These are phyloP conservation scores for Ophioninae sp. DNA, from an alignment of 2,888 invertebrate species.

Conservation along the genomic window DNA sequence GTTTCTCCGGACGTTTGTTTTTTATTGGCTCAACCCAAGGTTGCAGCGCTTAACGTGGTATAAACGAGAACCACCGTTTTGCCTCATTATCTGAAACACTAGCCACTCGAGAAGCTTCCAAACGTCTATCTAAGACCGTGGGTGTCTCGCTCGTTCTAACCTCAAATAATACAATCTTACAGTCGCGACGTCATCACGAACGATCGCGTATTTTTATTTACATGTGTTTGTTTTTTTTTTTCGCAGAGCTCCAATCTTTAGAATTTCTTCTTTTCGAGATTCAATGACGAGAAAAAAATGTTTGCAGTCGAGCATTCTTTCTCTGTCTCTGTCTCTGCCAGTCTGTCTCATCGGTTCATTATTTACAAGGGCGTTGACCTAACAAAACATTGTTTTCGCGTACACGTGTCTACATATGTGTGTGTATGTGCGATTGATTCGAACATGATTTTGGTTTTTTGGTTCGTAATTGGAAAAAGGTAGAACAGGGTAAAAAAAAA, in stretches of 20 bases:
- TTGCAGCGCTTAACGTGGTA: too few relatives aligned
- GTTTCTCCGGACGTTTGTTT: too few relatives aligned
- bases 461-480: background rate
- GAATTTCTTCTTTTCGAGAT: slow-evolving; percentile 6
- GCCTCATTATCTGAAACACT: too few relatives aligned
- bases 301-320: background rate
- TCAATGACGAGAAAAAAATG: background rate
- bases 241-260: background rate
- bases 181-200: slow-evolving; percentile 41
- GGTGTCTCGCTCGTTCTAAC: slow-evolving; percentile 34
- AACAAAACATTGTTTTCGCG: background rate
- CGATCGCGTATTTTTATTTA: slow-evolving; percentile 53
- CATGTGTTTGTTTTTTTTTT: slow-evolving; percentile 37
- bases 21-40: too few relatives aligned
- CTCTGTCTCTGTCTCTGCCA: slow-evolving; percentile 11
- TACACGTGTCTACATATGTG: background rate
- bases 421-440: background rate
- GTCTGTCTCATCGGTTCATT: slow-evolving; percentile 21
- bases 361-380: slow-evolving; percentile 12
- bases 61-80: too few relatives aligned
- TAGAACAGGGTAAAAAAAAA: background rate
- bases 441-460: background rate
- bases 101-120: too few relatives aligned
- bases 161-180: slow-evolving; percentile 47
- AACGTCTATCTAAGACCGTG: too few relatives aligned